Evolutionary conservation across 2,888 invertebrate species (phyloP).

Genomic region (Holacanthella duospinosa): DNA sequence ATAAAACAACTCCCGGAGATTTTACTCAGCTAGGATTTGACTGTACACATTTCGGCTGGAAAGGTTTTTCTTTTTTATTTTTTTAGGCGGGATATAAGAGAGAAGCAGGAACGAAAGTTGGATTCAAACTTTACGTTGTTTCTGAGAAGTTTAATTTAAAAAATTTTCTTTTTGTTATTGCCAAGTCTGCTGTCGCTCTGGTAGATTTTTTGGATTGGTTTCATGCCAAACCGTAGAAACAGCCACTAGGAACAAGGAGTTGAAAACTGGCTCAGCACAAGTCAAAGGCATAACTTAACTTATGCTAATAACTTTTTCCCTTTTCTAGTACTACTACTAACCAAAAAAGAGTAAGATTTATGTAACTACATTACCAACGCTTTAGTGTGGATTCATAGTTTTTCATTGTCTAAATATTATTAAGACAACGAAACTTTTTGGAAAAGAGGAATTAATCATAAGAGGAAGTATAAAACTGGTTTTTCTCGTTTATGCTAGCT

Average conservation of each 20-base stretch:
- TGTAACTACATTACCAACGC: not conserved
- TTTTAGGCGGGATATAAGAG: too few relatives aligned
- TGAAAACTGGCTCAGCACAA: not conserved
- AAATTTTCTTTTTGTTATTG: constrained; percentile 2
- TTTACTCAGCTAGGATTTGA: not conserved
- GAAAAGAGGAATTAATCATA: not conserved
- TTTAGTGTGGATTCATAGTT: too few relatives aligned
- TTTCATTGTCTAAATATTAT: not conserved
- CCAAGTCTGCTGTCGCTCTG: too few relatives aligned
- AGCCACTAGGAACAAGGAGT: not conserved
- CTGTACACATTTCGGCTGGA: too few relatives aligned
- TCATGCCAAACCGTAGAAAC: not conserved
- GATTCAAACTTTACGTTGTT: not conserved
- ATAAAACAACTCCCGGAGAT: not conserved
- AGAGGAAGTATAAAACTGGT: not conserved
- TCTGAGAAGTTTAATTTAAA: constrained; percentile 3
- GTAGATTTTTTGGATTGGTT: not conserved
- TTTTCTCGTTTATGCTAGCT: not conserved
- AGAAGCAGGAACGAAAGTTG: too few relatives aligned
- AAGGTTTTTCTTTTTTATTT: too few relatives aligned
- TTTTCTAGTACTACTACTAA: not conserved
- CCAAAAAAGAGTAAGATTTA: too few relatives aligned
- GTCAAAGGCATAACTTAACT: constrained; percentile 5
- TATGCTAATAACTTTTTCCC: not conserved
- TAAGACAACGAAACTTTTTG: constrained; percentile 3